A percentile compares a stretch with the other conserved stretches of the same genome.
phyloP scores from a whole-genome alignment of 2,113 vertebrate genomes.

The Pterophyllum scalare region DNA sequence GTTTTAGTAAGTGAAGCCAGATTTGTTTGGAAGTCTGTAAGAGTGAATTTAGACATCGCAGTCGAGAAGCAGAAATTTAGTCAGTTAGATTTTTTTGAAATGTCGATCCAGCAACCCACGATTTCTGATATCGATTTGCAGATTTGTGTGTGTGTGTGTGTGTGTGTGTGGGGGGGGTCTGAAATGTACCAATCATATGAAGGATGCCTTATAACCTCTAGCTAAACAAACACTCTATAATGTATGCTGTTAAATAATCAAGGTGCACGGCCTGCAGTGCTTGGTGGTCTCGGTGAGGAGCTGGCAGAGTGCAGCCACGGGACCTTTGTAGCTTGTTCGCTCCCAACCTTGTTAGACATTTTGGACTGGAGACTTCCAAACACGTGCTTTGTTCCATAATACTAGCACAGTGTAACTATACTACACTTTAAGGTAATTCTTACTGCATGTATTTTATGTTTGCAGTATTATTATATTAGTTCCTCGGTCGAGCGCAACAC shows the following conservation, averaged over 20 bases:
- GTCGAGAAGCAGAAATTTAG: neutral
- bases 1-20: neutral
- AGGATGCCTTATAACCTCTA: neutral
- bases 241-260: neutral
- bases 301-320: neutral
- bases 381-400: too few relatives aligned
- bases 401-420: neutral
- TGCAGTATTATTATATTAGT: neutral
- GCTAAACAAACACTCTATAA: neutral
- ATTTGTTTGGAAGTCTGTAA: rapidly evolving
- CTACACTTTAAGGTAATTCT: neutral
- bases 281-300: too few relatives aligned
- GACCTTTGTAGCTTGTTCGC: neutral
- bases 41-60: neutral
- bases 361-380: too few relatives aligned
- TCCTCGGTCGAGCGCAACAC: rapidly evolving
- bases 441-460: neutral
- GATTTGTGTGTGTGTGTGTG: too few relatives aligned
- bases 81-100: neutral
- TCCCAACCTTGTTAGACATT: neutral
- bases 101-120: neutral
- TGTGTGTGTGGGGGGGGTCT: neutral
- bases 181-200: rapidly evolving
- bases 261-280: too few relatives aligned
- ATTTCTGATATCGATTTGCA: neutral